phyloP scores from a whole-genome alignment of 1,140 invertebrate genomes.

The Melipona quadrifasciata region DNA sequence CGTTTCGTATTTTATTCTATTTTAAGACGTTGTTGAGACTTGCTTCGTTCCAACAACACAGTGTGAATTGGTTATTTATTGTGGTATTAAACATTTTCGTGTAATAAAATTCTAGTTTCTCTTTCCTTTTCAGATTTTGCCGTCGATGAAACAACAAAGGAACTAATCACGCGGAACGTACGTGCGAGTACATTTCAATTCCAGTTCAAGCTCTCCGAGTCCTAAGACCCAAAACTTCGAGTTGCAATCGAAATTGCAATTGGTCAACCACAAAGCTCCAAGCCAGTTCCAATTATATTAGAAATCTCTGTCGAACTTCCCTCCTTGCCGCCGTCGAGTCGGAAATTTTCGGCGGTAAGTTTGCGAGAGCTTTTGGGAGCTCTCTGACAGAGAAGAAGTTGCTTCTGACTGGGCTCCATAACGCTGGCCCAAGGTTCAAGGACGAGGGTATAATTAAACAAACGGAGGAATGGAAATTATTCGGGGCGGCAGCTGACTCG shows the following conservation, averaged over 20 bases:
- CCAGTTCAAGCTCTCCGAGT: background rate
- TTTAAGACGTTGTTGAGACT: too few species aligned
- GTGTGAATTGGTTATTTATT: too few species aligned
- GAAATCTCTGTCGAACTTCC: background rate
- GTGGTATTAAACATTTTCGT: too few species aligned
- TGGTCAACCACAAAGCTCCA: background rate
- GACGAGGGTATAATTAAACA: slow-evolving; percentile 53
- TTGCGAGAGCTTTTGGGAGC: too few species aligned
- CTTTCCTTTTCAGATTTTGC: too few species aligned
- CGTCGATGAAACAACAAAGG: background rate
- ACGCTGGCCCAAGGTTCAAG: background rate
- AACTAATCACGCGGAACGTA: background rate
- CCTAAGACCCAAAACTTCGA: background rate
- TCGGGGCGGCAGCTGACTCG: slow-evolving; percentile 20
- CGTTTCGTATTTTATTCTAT: too few species aligned
- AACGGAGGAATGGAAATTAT: slow-evolving; percentile 63
- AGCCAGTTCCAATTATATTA: background rate
- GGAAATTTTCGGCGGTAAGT: background rate
- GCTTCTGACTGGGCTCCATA: background rate
- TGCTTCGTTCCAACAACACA: too few species aligned
- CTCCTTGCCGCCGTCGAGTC: background rate
- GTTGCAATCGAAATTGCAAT: background rate
- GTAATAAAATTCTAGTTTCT: too few species aligned
- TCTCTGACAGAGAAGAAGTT: background rate
- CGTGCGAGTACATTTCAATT: background rate